Evolutionary conservation across 2,113 vertebrate genomes (phyloP).

Genomic region (Anoplopoma fimbria): DNA sequence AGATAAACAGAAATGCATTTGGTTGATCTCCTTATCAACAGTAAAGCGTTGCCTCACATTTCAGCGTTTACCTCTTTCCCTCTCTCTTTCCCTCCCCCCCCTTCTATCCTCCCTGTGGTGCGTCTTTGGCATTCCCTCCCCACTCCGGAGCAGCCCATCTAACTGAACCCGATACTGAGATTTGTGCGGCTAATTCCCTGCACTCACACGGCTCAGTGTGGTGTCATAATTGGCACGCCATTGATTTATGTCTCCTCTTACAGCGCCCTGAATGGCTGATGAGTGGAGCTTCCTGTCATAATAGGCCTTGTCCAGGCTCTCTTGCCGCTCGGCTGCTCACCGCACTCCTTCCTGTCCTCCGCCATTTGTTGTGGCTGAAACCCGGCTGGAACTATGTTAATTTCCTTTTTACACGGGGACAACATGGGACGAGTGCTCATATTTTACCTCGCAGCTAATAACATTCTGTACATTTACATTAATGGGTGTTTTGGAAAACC

Average conservation of each 20-base stretch:
- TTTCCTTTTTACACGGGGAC: conserved; percentile 69
- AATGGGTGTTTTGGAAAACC: conserved; percentile 54
- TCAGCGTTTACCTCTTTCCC: conserved; percentile 48
- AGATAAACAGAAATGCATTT: conserved; percentile 58
- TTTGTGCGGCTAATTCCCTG: conserved; percentile 80
- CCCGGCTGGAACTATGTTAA: conserved; percentile 77
- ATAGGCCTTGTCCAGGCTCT: conserved; percentile 69
- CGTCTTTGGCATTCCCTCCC: conserved; percentile 43
- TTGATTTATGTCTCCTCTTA: conserved; percentile 84
- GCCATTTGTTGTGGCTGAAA: conserved; percentile 76
- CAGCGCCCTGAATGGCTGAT: conserved; percentile 78
- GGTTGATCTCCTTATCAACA: conserved; percentile 59
- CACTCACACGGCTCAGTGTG: conserved; percentile 75
- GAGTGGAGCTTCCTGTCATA: conserved; percentile 80
- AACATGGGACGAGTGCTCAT: conserved; percentile 52
- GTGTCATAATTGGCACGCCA: conserved; percentile 83
- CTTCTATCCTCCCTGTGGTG: conserved; percentile 44
- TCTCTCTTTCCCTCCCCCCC: conserved; percentile 26
- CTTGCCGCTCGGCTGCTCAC: conserved; percentile 62
- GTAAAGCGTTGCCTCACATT: conserved; percentile 68
- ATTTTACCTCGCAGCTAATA: conserved; percentile 56
- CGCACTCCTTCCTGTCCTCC: conserved; percentile 67
- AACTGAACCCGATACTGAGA: conserved; percentile 78
- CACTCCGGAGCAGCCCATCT: conserved; percentile 59
- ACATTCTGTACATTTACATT: conserved; percentile 45